phyloP scores from a whole-genome alignment of 2,888 invertebrate species.

The Helleia helle region DNA sequence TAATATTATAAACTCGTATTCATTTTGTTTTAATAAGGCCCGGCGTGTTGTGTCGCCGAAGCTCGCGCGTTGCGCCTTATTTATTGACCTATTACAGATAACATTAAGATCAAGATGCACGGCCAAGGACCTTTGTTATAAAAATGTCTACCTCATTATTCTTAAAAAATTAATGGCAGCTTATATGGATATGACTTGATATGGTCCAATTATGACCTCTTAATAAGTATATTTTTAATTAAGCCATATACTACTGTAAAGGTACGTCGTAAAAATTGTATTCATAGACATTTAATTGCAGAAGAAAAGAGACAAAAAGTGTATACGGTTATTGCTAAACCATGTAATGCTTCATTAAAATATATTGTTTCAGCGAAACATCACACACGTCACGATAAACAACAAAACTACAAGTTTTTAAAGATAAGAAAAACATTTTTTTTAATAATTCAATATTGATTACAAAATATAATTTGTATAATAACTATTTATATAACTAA shows the following conservation, averaged over 20 bases:
- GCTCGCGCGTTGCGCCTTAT: constrained; percentile 71
- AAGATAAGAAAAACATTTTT: too few relatives aligned
- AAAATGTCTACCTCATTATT: constrained; percentile 73
- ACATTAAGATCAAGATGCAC: constrained; percentile 74
- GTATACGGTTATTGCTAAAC: background rate
- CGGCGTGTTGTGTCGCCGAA: constrained; percentile 64
- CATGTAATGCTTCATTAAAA: background rate
- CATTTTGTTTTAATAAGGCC: constrained; percentile 65
- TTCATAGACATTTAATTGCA: constrained; percentile 11
- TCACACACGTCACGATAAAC: too few relatives aligned
- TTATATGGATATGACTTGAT: constrained; percentile 37
- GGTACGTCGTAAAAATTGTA: background rate
- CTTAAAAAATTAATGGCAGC: constrained; percentile 54
- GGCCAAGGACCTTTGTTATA: constrained; percentile 74
- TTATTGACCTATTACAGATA: constrained; percentile 75
- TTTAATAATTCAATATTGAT: too few relatives aligned
- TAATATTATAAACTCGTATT: constrained; percentile 54
- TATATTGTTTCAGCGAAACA: too few relatives aligned
- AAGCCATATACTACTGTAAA: background rate
- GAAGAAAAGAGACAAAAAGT: constrained; percentile 7
- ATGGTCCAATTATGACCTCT: constrained; percentile 9
- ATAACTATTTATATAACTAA: too few relatives aligned
- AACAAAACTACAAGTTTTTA: too few relatives aligned
- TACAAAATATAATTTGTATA: too few relatives aligned
- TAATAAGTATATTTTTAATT: constrained; percentile 15